Base-by-base conservation (phyloP, 1,140 invertebrate species). In the Teleopsis dalmanni region DNA sequence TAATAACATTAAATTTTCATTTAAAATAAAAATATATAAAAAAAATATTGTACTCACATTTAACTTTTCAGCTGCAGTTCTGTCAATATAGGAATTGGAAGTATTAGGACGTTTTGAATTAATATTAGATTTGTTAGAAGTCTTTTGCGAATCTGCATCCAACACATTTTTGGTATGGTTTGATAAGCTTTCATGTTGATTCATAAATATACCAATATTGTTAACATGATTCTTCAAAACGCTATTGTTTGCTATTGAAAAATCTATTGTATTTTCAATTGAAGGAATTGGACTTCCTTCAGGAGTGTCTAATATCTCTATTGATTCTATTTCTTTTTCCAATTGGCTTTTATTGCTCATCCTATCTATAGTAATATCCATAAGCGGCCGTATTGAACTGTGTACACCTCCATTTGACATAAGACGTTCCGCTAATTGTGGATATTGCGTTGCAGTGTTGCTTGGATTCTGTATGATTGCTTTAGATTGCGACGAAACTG, bases 231-330 rank as follows among this genome's bases (percentile, higher is more conserved):
- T 43, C n/a, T n/a, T n/a, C 26, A 43, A 31, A 19, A 25, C 41
- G 31, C 31, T 27, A n/a, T 31, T 27, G 41, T 43, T 43, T 16
- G 34, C 19, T 29, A 47, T 37, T 3, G 41, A 42, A 18, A 42
- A 33, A n/a, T 19, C 47, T 19, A 27, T 18, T 16, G 16, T 21
- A 33, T 46, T 44, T 18, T 50, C 44, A 16, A 41, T 11, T n/a
- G 51, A 23, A 48, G 56, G 36, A 37, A 35, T 43, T 23, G 62
- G 65, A 48, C 65, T 68, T 25, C 65, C 60, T 27, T 67, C 64
- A 14, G 65, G 65, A 11, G 65, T 63, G 41, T 68, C 65, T 26
- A 68, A 40, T 25, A 68, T 68, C 48, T 67, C 65, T 45, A 68
- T 68, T 22, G 65, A 65, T 47, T 67, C 65, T 19, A 65, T 61